Evolutionary conservation across 1,140 invertebrate species (phyloP), one percentile per base, ranked within the genome.

Genomic region (Diplogasteroides magnus): DNA sequence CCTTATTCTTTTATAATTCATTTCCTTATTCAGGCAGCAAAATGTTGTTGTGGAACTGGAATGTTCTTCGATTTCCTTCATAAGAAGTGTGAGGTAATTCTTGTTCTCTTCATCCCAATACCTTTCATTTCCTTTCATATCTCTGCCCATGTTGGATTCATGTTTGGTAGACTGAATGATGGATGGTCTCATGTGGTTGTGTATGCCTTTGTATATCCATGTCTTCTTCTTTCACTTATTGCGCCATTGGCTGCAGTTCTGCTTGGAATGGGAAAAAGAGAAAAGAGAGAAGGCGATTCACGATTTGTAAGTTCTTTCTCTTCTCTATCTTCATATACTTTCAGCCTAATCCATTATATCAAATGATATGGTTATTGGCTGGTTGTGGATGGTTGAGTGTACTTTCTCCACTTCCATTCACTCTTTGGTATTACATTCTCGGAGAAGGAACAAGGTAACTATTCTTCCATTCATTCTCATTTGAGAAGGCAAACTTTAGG

Each of bases 341-440:
- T 64, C 64, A 80, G 78, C 76, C 77, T 48, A 81, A 81, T 74
- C 79, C 79, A 11, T 59, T 81, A 19, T 81, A 81, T 68, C 79
- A 82, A 74, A 79, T 81, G 77, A 81, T 81, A 25, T 81, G 78
- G 76, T 64, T 81, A n/a, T 58, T 81, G n/a, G 72, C 75, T 61
- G 80, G 76, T 48, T 82, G 79, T 68, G 78, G 76, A 6, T 81
- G 79, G 79, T 69, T 81, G 27, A 76, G 74, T 67, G 67, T 81
- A 19, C 61, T 81, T 13, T 71, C 80, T 28, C 79, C 79, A 23
- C 72, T 81, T 29, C 79, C 79, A n/a, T 81, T 81, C 57, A 80
- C 78, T 56, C 74, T 81, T 26, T 81, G 80, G 78, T 80, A 78
- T 69, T 74, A 77, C 67, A 73, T 77, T 62, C 67, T 74, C 19